A percentile compares a stretch with the other conserved stretches of the same genome.
Conservation (phyloP, 35 echinoderm and acorn worm genomes). For the Nesometra sesokonis region DNA sequence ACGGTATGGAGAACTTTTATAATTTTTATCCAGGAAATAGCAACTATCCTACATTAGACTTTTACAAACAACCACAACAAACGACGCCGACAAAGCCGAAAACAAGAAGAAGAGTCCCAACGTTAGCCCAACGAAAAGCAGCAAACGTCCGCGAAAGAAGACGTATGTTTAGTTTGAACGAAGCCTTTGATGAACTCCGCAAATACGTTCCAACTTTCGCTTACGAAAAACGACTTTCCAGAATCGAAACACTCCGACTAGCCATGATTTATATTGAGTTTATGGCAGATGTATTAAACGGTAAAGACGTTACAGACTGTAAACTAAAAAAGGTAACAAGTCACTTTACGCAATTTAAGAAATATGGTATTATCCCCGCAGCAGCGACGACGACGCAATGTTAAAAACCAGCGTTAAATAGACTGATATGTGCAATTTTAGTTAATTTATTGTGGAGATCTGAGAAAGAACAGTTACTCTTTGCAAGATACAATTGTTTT, state of each 20-base stretch:
- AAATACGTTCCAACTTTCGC: conserved; percentile 67
- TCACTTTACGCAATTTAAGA: neutral
- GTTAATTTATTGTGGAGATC: no score
- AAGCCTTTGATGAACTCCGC: conserved; percentile 70
- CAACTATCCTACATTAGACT: neutral
- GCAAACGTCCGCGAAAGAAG: conserved; percentile 72
- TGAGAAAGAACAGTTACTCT: no score
- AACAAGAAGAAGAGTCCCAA: conserved; percentile 46
- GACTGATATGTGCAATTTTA: neutral
- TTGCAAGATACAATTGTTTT: no score
- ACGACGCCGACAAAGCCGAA: conserved; percentile 9
- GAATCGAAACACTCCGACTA: conserved; percentile 77
- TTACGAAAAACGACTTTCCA: conserved; percentile 58
- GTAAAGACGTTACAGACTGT: conserved; percentile 16
- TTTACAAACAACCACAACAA: neutral
- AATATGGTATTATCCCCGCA: neutral
- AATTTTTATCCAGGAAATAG: neutral
- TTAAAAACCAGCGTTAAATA: neutral
- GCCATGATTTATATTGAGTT: conserved; percentile 83
- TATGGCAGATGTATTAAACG: conserved; percentile 38
- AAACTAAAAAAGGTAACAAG: conserved; percentile 7
- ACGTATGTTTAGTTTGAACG: conserved; percentile 88
- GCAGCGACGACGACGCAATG: neutral
- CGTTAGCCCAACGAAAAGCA: conserved; percentile 63
- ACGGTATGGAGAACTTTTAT: neutral